Base-by-base conservation (phyloP, 2,888 invertebrate species). In the Lasius fuliginosus region DNA sequence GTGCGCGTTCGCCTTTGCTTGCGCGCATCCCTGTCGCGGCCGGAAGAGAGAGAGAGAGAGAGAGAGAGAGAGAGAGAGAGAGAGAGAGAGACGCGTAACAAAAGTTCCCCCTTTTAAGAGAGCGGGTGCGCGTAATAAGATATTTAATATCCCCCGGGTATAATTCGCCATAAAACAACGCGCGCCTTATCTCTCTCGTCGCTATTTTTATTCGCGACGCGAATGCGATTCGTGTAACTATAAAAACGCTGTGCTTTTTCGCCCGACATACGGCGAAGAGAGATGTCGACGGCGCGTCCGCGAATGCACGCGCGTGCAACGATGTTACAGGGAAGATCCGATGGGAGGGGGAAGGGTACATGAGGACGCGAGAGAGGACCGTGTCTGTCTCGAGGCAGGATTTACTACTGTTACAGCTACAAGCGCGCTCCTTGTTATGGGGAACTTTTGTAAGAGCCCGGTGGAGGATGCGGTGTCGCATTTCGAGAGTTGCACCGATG, bases 81-180 rank as follows among this genome's bases (percentile, higher is more conserved):
- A 49, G 49, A 49, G 8, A n/a, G 60, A 73, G 49, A 73, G 73
- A 73, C 46, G 79, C 49, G 60, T 81, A 81, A 81, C 79, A 73
- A 81, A 81, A 81, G 79, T 81, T 81, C 71, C 60, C 60, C 58
- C 79, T 73, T 81, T 81, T 81, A 81, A 81, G 71, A 81, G 79
- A 81, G 73, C 73, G 46, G 49, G 27, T n/a, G 60, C 73, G 46
- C 79, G 79, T 81, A 81, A 81, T 81, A 81, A 81, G 79, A 81
- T 81, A 81, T 81, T 81, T 81, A 81, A 81, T 81, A 81, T 81
- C 79, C 73, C 79, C 79, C 79, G 79, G 79, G 79, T 81, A 81
- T 81, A 81, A 81, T 81, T 81, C 60, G 79, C 79, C 79, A 81
- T 81, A 81, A 81, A 81, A 81, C 73, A 81, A 81, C 79, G 73